These are phyloP conservation scores for Elaeidobius kamerunicus DNA, from an alignment of 2,888 invertebrate species.

Conservation along the genomic window DNA sequence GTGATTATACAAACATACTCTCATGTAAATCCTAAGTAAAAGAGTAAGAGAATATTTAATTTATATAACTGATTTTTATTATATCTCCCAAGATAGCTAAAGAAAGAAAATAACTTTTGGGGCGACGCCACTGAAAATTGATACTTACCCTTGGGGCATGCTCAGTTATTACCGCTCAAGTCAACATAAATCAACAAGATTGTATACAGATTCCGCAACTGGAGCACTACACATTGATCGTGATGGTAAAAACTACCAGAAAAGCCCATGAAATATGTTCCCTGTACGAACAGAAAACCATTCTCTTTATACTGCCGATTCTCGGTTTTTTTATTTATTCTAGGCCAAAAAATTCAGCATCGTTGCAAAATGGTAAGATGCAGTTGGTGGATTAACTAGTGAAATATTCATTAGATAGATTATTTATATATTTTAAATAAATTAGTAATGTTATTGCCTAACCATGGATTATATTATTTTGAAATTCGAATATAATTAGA, in stretches of 20 bases:
- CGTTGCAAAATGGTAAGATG: neutral
- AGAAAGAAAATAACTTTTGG: neutral
- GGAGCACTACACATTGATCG: conserved; percentile 47
- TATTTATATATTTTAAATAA: too few species aligned
- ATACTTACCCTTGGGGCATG: conserved; percentile 21
- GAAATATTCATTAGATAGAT: neutral
- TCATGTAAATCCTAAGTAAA: too few species aligned
- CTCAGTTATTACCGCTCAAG: conserved; percentile 37
- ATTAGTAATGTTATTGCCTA: too few species aligned
- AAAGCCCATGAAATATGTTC: conserved; percentile 38
- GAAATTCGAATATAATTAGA: too few species aligned
- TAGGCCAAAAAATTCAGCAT: conserved; percentile 8
- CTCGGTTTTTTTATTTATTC: conserved; percentile 11
- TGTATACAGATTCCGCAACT: conserved; percentile 46
- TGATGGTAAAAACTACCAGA: conserved; percentile 47
- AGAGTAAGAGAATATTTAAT: too few species aligned
- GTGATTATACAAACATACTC: too few species aligned
- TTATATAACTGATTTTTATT: too few species aligned
- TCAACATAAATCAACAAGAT: conserved; percentile 46
- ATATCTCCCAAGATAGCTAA: too few species aligned
- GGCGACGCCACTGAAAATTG: conserved; percentile 25
- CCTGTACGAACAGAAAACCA: conserved; percentile 22
- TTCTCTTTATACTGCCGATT: conserved; percentile 30
- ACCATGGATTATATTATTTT: too few species aligned
- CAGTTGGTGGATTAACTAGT: too few species aligned